Evolutionary conservation across 2,113 vertebrate genomes (phyloP).

Genomic region (Pyrgilauda ruficollis): DNA sequence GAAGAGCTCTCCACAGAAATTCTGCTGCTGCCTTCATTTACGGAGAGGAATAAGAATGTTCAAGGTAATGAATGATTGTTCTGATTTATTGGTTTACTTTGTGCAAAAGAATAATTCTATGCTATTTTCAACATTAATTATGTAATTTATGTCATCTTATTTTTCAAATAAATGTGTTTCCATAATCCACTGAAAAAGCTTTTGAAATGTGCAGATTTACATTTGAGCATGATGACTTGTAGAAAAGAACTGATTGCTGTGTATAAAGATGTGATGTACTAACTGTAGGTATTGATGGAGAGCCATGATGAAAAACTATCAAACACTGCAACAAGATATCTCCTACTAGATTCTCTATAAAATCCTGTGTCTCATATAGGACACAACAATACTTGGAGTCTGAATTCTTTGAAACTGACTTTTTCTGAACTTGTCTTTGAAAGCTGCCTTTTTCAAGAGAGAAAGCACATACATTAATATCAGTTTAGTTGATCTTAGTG

Average conservation of each 20-base stretch:
- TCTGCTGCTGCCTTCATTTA: constrained; percentile 72
- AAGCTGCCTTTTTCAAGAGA: background rate
- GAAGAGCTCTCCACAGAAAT: constrained; percentile 79
- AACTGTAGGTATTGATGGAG: background rate
- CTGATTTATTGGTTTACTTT: background rate
- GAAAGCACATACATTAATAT: background rate
- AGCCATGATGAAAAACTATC: background rate
- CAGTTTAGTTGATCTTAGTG: background rate
- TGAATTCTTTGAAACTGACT: background rate
- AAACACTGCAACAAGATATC: background rate
- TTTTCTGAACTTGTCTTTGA: background rate
- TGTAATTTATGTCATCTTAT: background rate
- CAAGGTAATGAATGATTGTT: constrained; percentile 79
- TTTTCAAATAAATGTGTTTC: background rate
- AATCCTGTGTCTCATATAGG: background rate
- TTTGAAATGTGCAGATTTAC: background rate
- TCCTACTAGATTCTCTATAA: background rate
- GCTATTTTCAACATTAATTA: background rate
- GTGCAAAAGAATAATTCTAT: background rate
- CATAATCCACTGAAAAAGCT: background rate
- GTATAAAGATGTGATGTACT: background rate
- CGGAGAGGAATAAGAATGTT: constrained; percentile 66
- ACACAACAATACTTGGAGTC: background rate
- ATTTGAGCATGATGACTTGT: background rate
- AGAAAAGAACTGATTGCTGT: background rate